Evolutionary conservation across 2,888 invertebrate genomes (phyloP).

Genomic region (Geotrupes spiniger): DNA sequence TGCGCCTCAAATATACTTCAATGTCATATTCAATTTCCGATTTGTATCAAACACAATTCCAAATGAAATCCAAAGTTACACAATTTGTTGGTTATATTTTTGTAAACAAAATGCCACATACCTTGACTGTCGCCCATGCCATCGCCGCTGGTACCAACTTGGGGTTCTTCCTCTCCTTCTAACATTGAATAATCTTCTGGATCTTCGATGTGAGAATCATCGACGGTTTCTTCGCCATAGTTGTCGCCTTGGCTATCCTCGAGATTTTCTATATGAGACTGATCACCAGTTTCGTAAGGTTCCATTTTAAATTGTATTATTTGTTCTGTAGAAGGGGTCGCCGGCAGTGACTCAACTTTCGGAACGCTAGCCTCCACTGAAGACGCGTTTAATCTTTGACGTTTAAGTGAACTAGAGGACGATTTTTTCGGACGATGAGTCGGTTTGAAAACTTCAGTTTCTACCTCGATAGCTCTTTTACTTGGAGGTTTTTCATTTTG

Average conservation of each 20-base stretch:
- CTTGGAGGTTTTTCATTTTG: too few relatives aligned
- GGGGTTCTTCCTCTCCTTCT: conserved; percentile 46
- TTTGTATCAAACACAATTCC: too few relatives aligned
- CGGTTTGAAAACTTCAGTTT: too few relatives aligned
- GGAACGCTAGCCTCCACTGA: not conserved
- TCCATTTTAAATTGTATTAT: conserved; percentile 47
- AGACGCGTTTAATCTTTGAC: not conserved
- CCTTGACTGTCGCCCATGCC: conserved; percentile 48
- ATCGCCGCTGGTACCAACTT: conserved; percentile 47
- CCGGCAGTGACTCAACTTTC: not conserved
- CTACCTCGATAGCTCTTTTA: too few relatives aligned
- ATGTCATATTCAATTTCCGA: too few relatives aligned
- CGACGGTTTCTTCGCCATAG: conserved; percentile 37
- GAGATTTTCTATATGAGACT: conserved; percentile 31
- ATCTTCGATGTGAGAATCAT: conserved; percentile 36
- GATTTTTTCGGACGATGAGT: not conserved
- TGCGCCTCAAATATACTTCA: too few relatives aligned
- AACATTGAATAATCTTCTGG: conserved; percentile 45
- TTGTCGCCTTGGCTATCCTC: conserved; percentile 37
- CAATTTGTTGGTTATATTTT: conserved; percentile 19
- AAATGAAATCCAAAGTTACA: too few relatives aligned
- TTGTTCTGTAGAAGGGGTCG: conserved; percentile 15
- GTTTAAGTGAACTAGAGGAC: not conserved
- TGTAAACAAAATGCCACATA: conserved; percentile 38
- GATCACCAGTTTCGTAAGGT: conserved; percentile 41